These are phyloP conservation scores for Flabesymbios commensalis DNA, from an alignment of 2,888 invertebrate genomes.

Conservation along the genomic window DNA sequence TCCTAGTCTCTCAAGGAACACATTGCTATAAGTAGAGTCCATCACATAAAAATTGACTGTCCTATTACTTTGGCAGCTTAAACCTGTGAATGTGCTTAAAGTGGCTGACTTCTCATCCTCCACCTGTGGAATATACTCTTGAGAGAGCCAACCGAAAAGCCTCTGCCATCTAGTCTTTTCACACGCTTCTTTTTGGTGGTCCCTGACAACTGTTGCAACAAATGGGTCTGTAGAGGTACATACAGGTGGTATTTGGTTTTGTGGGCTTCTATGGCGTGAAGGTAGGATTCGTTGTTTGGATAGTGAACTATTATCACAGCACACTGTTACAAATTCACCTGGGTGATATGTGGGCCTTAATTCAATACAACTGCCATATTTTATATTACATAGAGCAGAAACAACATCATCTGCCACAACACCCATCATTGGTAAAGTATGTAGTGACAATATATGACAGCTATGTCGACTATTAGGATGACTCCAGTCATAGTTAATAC, in stretches of 20 bases:
- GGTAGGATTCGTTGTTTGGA: background rate
- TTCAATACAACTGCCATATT: slow-evolving; percentile 31
- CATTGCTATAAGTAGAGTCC: slow-evolving; percentile 74
- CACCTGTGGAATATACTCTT: no score
- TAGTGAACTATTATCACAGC: slow-evolving; percentile 30
- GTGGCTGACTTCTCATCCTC: no score
- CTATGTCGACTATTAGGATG: slow-evolving; percentile 13
- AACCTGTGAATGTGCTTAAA: slow-evolving; percentile 53
- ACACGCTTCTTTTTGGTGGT: no score
- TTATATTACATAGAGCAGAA: no score
- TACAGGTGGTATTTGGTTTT: no score
- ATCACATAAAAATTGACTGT: slow-evolving; percentile 73
- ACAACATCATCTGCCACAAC: no score
- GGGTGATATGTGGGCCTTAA: slow-evolving; percentile 42
- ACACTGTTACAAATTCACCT: slow-evolving; percentile 42
- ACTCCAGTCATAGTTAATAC: slow-evolving; percentile 18
- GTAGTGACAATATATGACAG: background rate
- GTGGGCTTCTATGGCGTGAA: background rate
- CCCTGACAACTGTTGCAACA: no score
- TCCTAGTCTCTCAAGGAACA: slow-evolving; percentile 77
- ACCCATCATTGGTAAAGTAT: background rate
- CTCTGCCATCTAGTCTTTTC: no score
- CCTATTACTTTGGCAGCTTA: slow-evolving; percentile 65
- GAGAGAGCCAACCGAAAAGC: no score
- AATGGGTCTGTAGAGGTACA: no score